These are phyloP conservation scores for Apogon talboti DNA, from an alignment of 2,797 vertebrate genomes.

Conservation along the genomic window DNA sequence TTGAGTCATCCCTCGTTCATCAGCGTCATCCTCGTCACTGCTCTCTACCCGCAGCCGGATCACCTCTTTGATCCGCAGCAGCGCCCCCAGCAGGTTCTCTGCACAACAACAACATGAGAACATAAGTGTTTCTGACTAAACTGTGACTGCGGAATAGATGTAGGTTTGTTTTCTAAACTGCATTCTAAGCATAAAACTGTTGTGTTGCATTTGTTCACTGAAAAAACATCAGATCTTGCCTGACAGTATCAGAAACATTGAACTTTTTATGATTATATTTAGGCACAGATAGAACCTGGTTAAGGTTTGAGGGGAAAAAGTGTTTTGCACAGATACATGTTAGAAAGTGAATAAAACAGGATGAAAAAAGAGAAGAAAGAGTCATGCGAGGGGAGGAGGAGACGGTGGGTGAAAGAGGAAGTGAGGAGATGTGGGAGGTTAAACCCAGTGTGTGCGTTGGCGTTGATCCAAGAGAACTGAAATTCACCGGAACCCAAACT, in stretches of 20 bases:
- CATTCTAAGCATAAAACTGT: too few species aligned
- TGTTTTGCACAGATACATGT: slow-evolving; percentile 41
- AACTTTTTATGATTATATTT: too few species aligned
- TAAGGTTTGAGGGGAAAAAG: slow-evolving; percentile 1
- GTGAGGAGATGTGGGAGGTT: slow-evolving; percentile 26
- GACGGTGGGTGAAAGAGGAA: neutral
- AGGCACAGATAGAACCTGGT: too few species aligned
- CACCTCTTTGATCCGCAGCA: slow-evolving; percentile 82
- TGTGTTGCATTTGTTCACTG: too few species aligned
- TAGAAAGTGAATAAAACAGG: neutral
- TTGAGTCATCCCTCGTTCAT: slow-evolving; percentile 79
- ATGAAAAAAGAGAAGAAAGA: slow-evolving; percentile 1
- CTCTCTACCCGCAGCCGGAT: slow-evolving; percentile 80
- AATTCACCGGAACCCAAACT: slow-evolving; percentile 28
- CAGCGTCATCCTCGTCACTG: slow-evolving; percentile 72
- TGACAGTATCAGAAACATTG: too few species aligned
- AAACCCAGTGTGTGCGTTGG: slow-evolving; percentile 48
- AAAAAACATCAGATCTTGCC: too few species aligned
- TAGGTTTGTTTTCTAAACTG: too few species aligned
- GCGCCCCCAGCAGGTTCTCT: slow-evolving; percentile 81
- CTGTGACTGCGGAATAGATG: too few species aligned
- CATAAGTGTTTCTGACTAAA: too few species aligned
- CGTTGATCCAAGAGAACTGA: slow-evolving; percentile 17
- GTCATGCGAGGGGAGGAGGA: slow-evolving; percentile 11
- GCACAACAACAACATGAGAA: neutral